phyloP scores from a whole-genome alignment of 2,888 invertebrate genomes.

The Deroplatys truncata region DNA sequence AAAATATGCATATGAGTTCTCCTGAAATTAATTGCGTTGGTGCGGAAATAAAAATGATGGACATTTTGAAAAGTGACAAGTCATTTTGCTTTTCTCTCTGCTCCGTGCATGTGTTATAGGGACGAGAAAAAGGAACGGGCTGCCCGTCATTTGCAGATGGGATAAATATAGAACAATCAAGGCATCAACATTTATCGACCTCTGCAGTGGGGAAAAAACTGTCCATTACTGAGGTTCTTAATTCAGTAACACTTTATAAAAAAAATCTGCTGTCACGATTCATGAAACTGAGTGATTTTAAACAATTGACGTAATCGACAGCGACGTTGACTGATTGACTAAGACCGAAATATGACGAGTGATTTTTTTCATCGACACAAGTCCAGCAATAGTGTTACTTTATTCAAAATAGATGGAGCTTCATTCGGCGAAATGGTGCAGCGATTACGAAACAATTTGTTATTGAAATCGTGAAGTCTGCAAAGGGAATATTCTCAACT shows the following conservation, averaged over 20 bases:
- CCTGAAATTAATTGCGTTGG: constrained; percentile 4
- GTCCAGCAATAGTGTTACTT: neutral
- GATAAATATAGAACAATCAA: neutral
- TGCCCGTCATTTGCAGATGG: neutral
- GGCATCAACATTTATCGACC: neutral
- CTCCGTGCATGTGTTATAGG: neutral
- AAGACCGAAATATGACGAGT: neutral
- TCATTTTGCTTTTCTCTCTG: neutral
- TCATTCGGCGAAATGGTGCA: neutral
- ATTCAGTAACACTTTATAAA: neutral
- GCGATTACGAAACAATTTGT: neutral
- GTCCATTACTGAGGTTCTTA: neutral
- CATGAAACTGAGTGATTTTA: neutral
- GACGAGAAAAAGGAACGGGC: neutral
- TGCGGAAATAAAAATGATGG: constrained; percentile 10
- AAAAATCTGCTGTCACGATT: neutral
- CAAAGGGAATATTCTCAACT: neutral
- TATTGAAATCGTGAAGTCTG: neutral
- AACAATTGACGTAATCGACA: neutral
- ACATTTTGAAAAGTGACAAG: neutral
- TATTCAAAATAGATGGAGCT: neutral
- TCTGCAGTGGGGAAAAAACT: neutral
- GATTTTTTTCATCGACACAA: neutral
- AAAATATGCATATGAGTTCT: neutral
- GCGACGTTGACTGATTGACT: neutral